Evolutionary conservation across 2,888 invertebrate genomes (phyloP).

Genomic region (Torymus texanus): DNA sequence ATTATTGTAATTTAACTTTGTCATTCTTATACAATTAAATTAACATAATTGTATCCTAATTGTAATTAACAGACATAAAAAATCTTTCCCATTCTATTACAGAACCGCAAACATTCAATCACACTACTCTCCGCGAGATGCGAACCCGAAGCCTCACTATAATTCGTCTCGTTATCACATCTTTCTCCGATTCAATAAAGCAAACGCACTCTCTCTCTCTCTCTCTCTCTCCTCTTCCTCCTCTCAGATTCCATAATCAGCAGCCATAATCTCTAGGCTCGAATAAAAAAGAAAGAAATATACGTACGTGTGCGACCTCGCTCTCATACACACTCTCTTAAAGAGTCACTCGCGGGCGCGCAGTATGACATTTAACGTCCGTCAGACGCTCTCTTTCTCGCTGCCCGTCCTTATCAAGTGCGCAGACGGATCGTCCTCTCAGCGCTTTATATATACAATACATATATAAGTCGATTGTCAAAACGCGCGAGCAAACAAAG

Average conservation of each 20-base stretch:
- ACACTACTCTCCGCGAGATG: no score
- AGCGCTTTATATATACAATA: no score
- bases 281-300: conserved; percentile 28
- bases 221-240: no score
- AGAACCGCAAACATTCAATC: no score
- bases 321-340: neutral
- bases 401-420: neutral
- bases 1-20: no score
- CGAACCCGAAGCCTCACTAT: neutral
- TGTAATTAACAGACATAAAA: no score
- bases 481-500: conserved; percentile 39
- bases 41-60: no score
- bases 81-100: no score
- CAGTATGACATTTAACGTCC: conserved; percentile 22
- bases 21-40: no score
- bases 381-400: neutral
- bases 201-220: neutral
- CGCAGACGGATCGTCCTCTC: no score
- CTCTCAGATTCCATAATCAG: conserved; percentile 15
- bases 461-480: conserved; percentile 9
- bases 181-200: neutral
- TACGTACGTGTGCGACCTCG: conserved; percentile 22
- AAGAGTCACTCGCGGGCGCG: neutral
- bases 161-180: neutral
- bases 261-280: conserved; percentile 13